phyloP scores from a whole-genome alignment of 2,888 invertebrate species.

The Lamellibrachia satsuma region DNA sequence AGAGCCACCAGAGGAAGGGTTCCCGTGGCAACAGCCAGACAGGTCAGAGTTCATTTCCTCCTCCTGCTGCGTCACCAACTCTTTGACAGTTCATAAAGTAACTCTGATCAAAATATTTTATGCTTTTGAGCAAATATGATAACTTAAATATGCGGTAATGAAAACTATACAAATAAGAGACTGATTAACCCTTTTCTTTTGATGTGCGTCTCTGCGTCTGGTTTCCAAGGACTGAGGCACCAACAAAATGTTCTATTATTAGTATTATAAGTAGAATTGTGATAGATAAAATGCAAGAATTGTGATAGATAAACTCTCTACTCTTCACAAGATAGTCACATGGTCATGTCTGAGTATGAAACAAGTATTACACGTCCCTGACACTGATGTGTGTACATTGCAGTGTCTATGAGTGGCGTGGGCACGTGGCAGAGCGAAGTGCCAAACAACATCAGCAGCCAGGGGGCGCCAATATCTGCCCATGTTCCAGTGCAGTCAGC shows the following conservation, averaged over 20 bases:
- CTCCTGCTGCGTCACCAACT: conserved; percentile 58
- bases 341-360: neutral
- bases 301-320: neutral
- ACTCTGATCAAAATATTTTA: neutral
- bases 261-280: neutral
- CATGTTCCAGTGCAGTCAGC: conserved; percentile 54
- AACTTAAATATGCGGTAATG: too few species aligned
- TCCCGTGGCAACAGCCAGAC: conserved; percentile 37
- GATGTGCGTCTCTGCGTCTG: too few species aligned
- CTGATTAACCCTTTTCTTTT: too few species aligned
- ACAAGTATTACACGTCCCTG: neutral
- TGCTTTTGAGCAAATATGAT: too few species aligned
- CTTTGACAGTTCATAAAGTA: conserved; percentile 6
- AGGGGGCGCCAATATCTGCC: conserved; percentile 46
- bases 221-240: too few species aligned
- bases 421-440: neutral
- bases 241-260: neutral
- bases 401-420: neutral
- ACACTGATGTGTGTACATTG: neutral
- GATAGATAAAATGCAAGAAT: neutral
- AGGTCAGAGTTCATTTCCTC: conserved; percentile 36
- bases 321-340: neutral
- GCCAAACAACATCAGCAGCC: conserved; percentile 37
- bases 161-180: too few species aligned
- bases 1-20: conserved; percentile 39